A percentile compares a stretch with the other conserved stretches of the same genome.
These are phyloP conservation scores for Luperina nickerlii DNA, from an alignment of 2,888 invertebrate genomes.

Conservation along the genomic window DNA sequence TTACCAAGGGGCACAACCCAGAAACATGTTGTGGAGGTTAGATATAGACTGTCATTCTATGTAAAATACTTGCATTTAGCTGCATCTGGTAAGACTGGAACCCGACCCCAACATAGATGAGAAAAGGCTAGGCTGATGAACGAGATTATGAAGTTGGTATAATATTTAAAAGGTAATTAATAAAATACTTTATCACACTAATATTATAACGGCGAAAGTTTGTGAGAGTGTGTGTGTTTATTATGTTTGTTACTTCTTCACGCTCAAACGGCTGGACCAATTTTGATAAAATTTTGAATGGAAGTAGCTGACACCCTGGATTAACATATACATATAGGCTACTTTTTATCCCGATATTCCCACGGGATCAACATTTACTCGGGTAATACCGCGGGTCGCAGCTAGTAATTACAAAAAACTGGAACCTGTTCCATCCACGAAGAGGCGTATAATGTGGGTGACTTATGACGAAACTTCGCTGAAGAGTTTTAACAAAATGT, in stretches of 20 bases:
- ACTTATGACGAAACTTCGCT: slow-evolving; percentile 67
- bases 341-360: too few relatives aligned
- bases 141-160: neutral
- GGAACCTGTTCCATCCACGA: slow-evolving; percentile 24
- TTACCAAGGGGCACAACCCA: neutral
- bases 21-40: too few relatives aligned
- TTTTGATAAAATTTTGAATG: too few relatives aligned
- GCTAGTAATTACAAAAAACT: slow-evolving; percentile 36
- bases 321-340: too few relatives aligned
- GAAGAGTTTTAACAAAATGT: slow-evolving; percentile 65
- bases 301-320: too few relatives aligned
- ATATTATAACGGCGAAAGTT: too few relatives aligned
- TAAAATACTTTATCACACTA: slow-evolving; percentile 13
- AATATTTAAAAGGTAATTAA: slow-evolving; percentile 14
- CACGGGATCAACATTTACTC: too few relatives aligned
- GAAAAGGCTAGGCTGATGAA: neutral
- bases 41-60: neutral
- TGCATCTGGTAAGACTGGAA: neutral
- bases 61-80: neutral
- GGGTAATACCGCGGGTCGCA: too few relatives aligned
- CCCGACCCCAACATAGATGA: too few relatives aligned
- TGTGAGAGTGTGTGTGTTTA: too few relatives aligned
- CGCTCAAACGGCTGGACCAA: too few relatives aligned
- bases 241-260: too few relatives aligned
- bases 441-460: slow-evolving; percentile 55